Conservation (phyloP, 2,888 invertebrate genomes). For the Patella ulyssiponensis region DNA sequence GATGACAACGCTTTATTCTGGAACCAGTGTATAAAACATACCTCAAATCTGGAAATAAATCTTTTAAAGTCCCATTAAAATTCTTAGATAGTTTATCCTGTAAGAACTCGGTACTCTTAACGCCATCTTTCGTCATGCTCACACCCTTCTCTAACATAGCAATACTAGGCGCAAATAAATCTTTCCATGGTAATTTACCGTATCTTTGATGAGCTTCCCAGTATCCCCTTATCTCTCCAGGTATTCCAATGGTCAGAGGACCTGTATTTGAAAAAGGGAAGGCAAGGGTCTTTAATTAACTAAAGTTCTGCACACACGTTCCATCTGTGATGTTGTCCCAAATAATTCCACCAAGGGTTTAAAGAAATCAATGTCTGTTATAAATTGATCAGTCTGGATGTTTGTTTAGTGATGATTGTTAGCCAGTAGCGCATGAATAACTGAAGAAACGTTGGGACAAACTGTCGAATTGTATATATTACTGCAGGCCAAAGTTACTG, state of each 20-base stretch:
- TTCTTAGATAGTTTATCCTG: background rate
- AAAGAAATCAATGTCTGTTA: too few relatives aligned
- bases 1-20: too few relatives aligned
- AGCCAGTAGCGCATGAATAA: too few relatives aligned
- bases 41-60: conserved; percentile 26
- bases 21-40: conserved; percentile 8
- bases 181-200: conserved; percentile 84
- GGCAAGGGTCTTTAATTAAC: too few relatives aligned
- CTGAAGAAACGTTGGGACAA: too few relatives aligned
- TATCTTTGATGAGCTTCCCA: conserved; percentile 83
- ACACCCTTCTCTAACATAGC: conserved; percentile 84
- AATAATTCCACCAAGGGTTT: too few relatives aligned
- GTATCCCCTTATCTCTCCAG: conserved; percentile 90
- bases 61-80: background rate
- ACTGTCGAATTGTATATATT: too few relatives aligned
- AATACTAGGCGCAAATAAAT: conserved; percentile 85
- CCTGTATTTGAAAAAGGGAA: conserved; percentile 44
- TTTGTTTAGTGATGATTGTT: too few relatives aligned
- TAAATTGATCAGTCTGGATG: too few relatives aligned
- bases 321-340: too few relatives aligned
- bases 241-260: conserved; percentile 84
- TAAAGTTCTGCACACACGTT: too few relatives aligned
- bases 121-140: conserved; percentile 48
- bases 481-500: too few relatives aligned
- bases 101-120: conserved; percentile 36